phyloP scores from a whole-genome alignment of 2,797 vertebrate species.

The Sparidentex hasta region DNA sequence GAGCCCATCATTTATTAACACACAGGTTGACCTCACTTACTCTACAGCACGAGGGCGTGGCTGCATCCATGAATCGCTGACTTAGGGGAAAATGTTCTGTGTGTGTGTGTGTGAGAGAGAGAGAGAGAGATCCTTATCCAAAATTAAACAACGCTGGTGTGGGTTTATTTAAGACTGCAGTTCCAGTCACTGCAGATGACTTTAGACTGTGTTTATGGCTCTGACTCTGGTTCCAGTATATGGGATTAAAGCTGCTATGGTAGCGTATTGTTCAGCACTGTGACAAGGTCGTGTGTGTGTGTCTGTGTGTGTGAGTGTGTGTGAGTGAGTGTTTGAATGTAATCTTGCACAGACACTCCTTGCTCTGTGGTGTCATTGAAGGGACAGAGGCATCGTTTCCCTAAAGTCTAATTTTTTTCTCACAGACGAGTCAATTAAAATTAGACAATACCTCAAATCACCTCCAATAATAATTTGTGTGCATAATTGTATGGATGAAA shows the following conservation, averaged over 20 bases:
- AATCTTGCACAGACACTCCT: slow-evolving; percentile 58
- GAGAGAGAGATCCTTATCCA: slow-evolving; percentile 49
- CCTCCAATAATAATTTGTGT: neutral
- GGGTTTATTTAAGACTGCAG: slow-evolving; percentile 44
- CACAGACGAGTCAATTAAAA: slow-evolving; percentile 40
- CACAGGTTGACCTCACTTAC: slow-evolving; percentile 82
- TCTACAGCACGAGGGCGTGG: slow-evolving; percentile 60
- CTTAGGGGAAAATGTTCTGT: slow-evolving; percentile 31
- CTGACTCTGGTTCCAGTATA: slow-evolving; percentile 50
- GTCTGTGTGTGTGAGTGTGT: slow-evolving; percentile 12
- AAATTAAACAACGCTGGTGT: slow-evolving; percentile 49
- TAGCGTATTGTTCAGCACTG: slow-evolving; percentile 41
- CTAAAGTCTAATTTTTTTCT: slow-evolving; percentile 63
- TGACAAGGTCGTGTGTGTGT: slow-evolving; percentile 49
- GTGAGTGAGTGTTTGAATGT: slow-evolving; percentile 36
- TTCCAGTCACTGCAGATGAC: slow-evolving; percentile 38
- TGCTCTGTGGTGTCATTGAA: slow-evolving; percentile 63
- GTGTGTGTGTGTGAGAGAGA: slow-evolving; percentile 12
- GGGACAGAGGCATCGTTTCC: slow-evolving; percentile 63
- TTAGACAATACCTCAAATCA: slow-evolving; percentile 41
- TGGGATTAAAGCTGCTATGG: slow-evolving; percentile 58
- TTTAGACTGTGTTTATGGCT: slow-evolving; percentile 52
- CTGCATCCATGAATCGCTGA: slow-evolving; percentile 54
- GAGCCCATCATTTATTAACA: slow-evolving; percentile 83
- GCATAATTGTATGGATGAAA: slow-evolving; percentile 21